Conservation (phyloP, 2,797 vertebrate genomes). For the Petrocephalus schoutedeni region DNA sequence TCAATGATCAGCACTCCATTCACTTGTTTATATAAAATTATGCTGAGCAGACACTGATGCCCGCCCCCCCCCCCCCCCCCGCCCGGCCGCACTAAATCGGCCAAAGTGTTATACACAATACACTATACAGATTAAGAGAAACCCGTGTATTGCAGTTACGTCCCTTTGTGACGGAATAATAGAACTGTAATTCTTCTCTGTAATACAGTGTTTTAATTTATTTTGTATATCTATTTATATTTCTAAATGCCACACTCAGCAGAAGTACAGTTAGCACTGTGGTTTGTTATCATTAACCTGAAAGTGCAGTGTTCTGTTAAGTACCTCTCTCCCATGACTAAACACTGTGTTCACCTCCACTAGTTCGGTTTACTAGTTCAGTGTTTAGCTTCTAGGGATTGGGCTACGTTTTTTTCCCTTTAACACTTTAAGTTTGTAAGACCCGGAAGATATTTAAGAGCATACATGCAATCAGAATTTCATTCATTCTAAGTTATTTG, state of each 20-base stretch:
- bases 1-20: constrained; percentile 70
- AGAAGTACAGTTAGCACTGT: constrained; percentile 61
- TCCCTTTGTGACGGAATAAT: constrained; percentile 64
- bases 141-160: constrained; percentile 46
- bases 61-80: background rate
- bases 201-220: constrained; percentile 69
- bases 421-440: constrained; percentile 13
- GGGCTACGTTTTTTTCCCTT: constrained; percentile 37
- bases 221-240: constrained; percentile 59
- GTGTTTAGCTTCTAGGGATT: constrained; percentile 31
- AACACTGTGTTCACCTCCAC: constrained; percentile 12
- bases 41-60: constrained; percentile 47
- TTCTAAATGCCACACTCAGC: constrained; percentile 47
- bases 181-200: constrained; percentile 77
- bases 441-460: constrained; percentile 59
- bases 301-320: constrained; percentile 61
- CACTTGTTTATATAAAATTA: constrained; percentile 56
- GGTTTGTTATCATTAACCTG: constrained; percentile 60
- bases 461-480: constrained; percentile 38
- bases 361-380: constrained; percentile 25
- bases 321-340: constrained; percentile 35
- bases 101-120: constrained; percentile 46
- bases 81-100: constrained; percentile 20
- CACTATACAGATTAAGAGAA: constrained; percentile 55
- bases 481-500: constrained; percentile 59